These are phyloP conservation scores for Onychostoma macrolepis DNA, from an alignment of 2,113 vertebrate genomes.

Conservation along the genomic window DNA sequence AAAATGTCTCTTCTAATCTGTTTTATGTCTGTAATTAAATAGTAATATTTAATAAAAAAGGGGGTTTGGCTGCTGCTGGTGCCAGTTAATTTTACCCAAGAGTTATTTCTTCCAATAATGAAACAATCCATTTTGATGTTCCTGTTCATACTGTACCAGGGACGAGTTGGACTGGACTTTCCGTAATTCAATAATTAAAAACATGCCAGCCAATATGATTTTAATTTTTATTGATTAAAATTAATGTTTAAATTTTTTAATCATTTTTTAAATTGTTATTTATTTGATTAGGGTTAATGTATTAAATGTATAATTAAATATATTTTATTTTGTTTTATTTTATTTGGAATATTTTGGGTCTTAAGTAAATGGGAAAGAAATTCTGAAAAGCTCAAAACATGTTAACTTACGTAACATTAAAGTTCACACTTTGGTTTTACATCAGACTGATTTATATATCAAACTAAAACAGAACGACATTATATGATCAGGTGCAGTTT, in stretches of 20 bases:
- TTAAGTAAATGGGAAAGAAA: neutral
- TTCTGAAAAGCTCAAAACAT: neutral
- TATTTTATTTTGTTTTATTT: neutral
- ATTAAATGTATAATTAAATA: neutral
- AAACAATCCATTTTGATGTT: neutral
- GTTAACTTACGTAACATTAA: neutral
- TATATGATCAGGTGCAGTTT: neutral
- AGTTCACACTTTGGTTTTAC: neutral
- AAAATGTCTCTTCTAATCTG: neutral
- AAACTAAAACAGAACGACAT: neutral
- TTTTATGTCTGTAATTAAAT: neutral
- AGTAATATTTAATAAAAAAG: constrained; percentile 1
- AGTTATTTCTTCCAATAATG: neutral
- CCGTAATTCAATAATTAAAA: neutral
- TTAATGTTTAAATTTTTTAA: neutral
- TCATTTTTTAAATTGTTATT: neutral
- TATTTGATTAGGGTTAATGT: neutral
- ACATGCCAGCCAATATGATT: neutral
- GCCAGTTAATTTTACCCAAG: neutral
- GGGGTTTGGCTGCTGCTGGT: neutral
- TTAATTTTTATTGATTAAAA: neutral
- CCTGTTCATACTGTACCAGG: neutral
- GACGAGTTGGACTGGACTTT: neutral
- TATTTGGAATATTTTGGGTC: neutral
- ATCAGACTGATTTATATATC: neutral